phyloP scores from a whole-genome alignment of 2,888 invertebrate species.

The Koerneria pararmatus region DNA sequence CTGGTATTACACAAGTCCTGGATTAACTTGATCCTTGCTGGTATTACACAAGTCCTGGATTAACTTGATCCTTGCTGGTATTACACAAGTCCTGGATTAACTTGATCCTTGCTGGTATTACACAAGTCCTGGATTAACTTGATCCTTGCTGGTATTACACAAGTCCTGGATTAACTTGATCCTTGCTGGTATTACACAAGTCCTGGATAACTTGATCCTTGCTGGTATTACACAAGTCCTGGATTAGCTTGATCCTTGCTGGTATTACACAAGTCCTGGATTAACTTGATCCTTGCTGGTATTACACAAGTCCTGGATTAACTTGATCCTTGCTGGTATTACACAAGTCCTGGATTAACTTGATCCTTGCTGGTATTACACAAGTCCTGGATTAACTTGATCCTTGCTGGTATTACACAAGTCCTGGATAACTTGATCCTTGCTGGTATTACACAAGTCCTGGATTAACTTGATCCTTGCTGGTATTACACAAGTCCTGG shows the following conservation, averaged over 20 bases:
- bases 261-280: constrained; percentile 54
- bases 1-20: constrained; percentile 50
- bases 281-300: constrained; percentile 49
- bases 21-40: constrained; percentile 49
- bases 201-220: constrained; percentile 52
- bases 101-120: constrained; percentile 53
- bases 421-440: constrained; percentile 52
- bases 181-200: constrained; percentile 50
- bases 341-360: constrained; percentile 45
- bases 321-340: constrained; percentile 53
- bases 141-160: constrained; percentile 53
- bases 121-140: constrained; percentile 45
- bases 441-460: constrained; percentile 49
- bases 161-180: constrained; percentile 49
- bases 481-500: constrained; percentile 52
- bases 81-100: constrained; percentile 44
- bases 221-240: constrained; percentile 50
- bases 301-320: constrained; percentile 48
- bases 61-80: constrained; percentile 51
- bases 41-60: constrained; percentile 52
- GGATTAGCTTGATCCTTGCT: constrained; percentile 49
- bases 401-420: constrained; percentile 49
- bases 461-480: constrained; percentile 49
- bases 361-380: constrained; percentile 51
- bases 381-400: constrained; percentile 50